Evolutionary conservation across 2,888 invertebrate genomes (phyloP).

Genomic region (Meloe dianella): DNA sequence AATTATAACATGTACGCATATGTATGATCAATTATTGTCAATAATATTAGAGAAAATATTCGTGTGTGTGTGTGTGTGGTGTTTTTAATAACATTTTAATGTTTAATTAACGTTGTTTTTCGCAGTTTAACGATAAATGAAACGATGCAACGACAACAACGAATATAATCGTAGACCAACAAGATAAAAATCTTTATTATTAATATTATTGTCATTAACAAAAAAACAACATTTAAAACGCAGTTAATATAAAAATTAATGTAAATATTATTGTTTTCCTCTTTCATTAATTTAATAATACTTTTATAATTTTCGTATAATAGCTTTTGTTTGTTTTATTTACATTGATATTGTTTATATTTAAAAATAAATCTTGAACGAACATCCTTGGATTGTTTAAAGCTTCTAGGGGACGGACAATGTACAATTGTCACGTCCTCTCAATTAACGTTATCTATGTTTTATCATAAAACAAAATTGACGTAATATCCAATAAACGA

Average conservation of each 20-base stretch:
- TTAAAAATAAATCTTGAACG: background rate
- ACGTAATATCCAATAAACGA: background rate
- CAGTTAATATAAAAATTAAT: background rate
- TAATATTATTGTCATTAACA: background rate
- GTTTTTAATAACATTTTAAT: background rate
- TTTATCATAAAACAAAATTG: background rate
- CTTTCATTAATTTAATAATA: background rate
- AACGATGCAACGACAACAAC: constrained; percentile 2
- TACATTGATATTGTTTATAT: background rate
- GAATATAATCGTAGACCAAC: background rate
- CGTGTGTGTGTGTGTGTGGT: too few relatives aligned
- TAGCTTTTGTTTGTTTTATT: background rate
- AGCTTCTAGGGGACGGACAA: background rate
- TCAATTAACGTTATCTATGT: constrained; percentile 6
- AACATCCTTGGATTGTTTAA: background rate
- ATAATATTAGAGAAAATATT: constrained; percentile 7
- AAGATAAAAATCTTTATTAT: constrained; percentile 9
- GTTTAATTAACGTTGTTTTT: constrained; percentile 3
- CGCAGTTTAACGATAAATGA: background rate
- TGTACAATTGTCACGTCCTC: constrained; percentile 4
- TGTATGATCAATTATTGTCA: constrained; percentile 1
- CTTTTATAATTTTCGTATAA: background rate
- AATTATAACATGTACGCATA: background rate
- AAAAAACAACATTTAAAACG: background rate
- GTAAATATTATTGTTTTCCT: constrained; percentile 6